Evolutionary conservation across 2,888 invertebrate genomes (phyloP).

Genomic region (Chloroclystis v-ata): DNA sequence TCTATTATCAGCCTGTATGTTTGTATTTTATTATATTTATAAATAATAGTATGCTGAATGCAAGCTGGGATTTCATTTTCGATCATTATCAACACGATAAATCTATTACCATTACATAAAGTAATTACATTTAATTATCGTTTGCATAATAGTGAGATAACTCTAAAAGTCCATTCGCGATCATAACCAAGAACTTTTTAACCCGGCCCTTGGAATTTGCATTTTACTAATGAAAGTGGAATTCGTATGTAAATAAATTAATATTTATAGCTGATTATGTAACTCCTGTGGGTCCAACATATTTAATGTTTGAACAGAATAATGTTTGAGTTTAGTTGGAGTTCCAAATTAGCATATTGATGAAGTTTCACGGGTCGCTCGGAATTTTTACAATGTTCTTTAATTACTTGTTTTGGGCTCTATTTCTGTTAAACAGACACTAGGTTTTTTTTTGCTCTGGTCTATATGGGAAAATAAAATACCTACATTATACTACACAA

Average conservation of each 20-base stretch:
- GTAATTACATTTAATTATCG: too few relatives aligned
- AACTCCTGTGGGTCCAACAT: constrained; percentile 37
- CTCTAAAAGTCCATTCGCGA: not conserved
- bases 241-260: constrained; percentile 47
- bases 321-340: constrained; percentile 37
- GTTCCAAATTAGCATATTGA: constrained; percentile 23
- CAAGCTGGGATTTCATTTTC: too few relatives aligned
- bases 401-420: not conserved
- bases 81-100: too few relatives aligned
- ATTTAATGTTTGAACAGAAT: constrained; percentile 37
- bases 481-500: too few relatives aligned
- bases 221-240: constrained; percentile 50
- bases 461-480: too few relatives aligned
- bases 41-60: too few relatives aligned
- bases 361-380: constrained; percentile 5
- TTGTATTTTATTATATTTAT: too few relatives aligned
- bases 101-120: too few relatives aligned
- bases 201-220: constrained; percentile 47
- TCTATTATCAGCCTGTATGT: too few relatives aligned
- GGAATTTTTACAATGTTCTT: constrained; percentile 2
- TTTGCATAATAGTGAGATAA: not conserved
- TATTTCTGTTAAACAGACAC: too few relatives aligned
- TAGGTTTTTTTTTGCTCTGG: too few relatives aligned
- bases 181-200: constrained; percentile 38
- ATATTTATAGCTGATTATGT: constrained; percentile 66